Conservation (phyloP, 2,888 invertebrate genomes). For the Limenitis camilla region DNA sequence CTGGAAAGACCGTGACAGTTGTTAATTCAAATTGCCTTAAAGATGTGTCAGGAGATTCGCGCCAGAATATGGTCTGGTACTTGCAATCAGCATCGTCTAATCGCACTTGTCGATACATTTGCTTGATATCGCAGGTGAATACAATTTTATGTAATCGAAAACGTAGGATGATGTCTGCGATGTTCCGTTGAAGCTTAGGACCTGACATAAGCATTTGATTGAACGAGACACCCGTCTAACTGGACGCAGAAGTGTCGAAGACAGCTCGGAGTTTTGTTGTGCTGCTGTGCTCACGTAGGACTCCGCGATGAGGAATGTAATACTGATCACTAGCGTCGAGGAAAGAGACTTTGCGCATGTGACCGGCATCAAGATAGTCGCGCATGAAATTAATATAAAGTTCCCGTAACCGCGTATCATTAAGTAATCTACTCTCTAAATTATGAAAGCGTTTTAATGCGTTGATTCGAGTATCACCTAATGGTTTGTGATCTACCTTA, state of each 20-base stretch:
- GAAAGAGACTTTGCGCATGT: conserved; percentile 3
- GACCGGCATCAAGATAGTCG: conserved; percentile 7
- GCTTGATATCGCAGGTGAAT: conserved; percentile 27
- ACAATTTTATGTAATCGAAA: conserved; percentile 20
- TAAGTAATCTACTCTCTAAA: conserved; percentile 3
- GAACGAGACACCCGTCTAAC: not conserved
- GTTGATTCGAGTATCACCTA: not conserved
- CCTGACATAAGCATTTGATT: not conserved
- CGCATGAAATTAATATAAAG: conserved; percentile 9
- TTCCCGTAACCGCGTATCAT: not conserved
- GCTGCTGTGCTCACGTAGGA: not conserved
- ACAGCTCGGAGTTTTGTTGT: not conserved
- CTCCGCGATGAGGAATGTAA: conserved; percentile 5
- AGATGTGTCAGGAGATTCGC: conserved; percentile 19
- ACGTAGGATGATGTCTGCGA: conserved; percentile 22
- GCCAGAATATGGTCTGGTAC: conserved; percentile 27
- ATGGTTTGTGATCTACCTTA: not conserved
- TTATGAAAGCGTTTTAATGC: not conserved
- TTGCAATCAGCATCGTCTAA: conserved; percentile 18
- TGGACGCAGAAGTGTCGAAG: not conserved
- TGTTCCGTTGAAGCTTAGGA: not conserved
- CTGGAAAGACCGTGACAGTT: conserved; percentile 25
- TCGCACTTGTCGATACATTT: conserved; percentile 26
- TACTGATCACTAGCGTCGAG: not conserved
- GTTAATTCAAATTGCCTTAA: conserved; percentile 22